Percentiles rank a stretch among this genome's conserved stretches.
Evolutionary conservation across 2,113 vertebrate species (phyloP).

Genomic region (Clarias gariepinus): DNA sequence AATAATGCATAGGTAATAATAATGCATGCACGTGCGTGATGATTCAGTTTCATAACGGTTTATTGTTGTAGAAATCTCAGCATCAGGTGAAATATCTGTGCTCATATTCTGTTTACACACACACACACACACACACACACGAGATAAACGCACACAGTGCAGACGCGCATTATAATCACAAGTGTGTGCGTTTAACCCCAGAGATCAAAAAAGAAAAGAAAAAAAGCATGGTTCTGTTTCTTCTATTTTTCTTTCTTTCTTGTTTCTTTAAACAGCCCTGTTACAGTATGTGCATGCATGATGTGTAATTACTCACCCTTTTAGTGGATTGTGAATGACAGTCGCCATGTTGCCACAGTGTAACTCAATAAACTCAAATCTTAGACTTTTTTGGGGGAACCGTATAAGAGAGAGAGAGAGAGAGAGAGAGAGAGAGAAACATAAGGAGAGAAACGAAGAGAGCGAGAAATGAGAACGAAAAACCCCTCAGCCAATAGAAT

Average conservation of each 20-base stretch:
- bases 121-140: constrained; percentile 34
- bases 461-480: constrained; percentile 6
- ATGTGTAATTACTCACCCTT: constrained; percentile 86
- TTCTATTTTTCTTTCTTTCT: background rate
- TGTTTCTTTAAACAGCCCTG: background rate
- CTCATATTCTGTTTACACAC: background rate
- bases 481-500: constrained; percentile 88
- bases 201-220: background rate
- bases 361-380: constrained; percentile 96
- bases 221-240: background rate
- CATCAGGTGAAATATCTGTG: background rate
- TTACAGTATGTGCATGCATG: background rate
- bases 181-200: background rate
- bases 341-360: constrained; percentile 99
- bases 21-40: background rate
- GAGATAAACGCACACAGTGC: constrained; percentile 16
- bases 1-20: too few relatives aligned
- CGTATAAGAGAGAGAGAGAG: constrained; percentile 36
- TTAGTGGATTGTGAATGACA: constrained; percentile 99
- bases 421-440: background rate
- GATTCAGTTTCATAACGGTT: background rate
- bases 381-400: constrained; percentile 76
- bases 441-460: constrained; percentile 16
- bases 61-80: background rate
- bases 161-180: background rate